phyloP scores from a whole-genome alignment of 2,888 invertebrate genomes.

The Tetranychus truncatus region DNA sequence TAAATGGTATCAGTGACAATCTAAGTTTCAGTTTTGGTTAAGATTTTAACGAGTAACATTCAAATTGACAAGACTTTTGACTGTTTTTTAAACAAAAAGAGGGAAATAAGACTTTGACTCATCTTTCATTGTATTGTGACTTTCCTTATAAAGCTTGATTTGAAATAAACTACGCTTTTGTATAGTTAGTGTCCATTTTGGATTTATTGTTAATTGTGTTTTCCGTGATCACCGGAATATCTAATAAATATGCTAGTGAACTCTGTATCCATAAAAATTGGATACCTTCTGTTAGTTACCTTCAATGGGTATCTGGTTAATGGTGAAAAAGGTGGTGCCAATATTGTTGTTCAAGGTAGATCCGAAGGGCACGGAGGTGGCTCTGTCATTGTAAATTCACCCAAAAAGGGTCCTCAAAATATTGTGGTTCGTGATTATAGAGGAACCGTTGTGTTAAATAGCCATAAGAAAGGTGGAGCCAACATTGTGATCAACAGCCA shows the following conservation, averaged over 20 bases:
- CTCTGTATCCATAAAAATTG: neutral
- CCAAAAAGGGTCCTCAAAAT: constrained; percentile 4
- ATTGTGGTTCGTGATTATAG: neutral
- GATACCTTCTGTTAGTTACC: neutral
- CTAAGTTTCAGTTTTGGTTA: no score
- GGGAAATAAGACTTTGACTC: no score
- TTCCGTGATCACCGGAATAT: no score
- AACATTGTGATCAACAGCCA: constrained; percentile 5
- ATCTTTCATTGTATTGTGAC: no score
- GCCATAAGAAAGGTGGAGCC: neutral
- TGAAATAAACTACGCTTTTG: no score
- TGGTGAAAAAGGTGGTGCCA: constrained; percentile 1
- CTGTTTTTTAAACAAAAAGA: no score
- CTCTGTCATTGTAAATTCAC: constrained; percentile 1
- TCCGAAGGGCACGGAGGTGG: neutral
- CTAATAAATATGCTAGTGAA: neutral
- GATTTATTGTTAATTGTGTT: no score
- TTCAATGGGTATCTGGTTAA: constrained; percentile 5
- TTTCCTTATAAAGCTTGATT: no score
- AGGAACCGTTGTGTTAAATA: constrained; percentile 3
- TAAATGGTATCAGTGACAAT: no score
- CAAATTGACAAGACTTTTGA: no score
- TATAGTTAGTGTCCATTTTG: no score
- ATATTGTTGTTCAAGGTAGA: constrained; percentile 6
- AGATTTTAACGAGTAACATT: no score